Conservation (phyloP, 2,888 invertebrate genomes). For the Diogma glabrata region DNA sequence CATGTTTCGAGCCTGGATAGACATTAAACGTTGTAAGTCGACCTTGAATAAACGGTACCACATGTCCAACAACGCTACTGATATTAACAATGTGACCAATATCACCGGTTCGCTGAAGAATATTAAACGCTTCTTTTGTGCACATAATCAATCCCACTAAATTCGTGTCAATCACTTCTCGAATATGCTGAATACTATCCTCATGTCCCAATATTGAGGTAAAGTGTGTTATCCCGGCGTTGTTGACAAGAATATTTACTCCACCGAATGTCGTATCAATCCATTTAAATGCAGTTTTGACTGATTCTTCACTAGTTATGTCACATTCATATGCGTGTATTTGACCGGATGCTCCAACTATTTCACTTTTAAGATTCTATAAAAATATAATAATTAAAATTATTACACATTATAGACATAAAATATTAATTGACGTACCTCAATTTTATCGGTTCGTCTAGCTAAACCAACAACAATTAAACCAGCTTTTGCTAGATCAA, state of each 20-base stretch:
- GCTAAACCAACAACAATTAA: slow-evolving; percentile 43
- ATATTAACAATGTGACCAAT: slow-evolving; percentile 38
- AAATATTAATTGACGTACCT: slow-evolving; percentile 19
- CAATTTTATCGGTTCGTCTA: slow-evolving; percentile 35
- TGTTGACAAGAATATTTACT: slow-evolving; percentile 45
- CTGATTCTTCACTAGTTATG: slow-evolving; percentile 39
- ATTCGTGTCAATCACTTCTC: slow-evolving; percentile 36
- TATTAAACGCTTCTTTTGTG: slow-evolving; percentile 35
- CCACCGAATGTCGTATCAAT: slow-evolving; percentile 39
- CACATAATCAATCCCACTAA: slow-evolving; percentile 36
- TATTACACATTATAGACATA: slow-evolving; percentile 32
- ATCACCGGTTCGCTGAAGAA: slow-evolving; percentile 35
- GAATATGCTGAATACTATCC: slow-evolving; percentile 23
- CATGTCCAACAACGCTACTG: slow-evolving; percentile 39
- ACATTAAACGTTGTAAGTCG: slow-evolving; percentile 21
- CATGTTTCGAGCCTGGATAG: slow-evolving; percentile 29
- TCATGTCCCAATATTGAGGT: slow-evolving; percentile 22
- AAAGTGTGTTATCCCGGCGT: slow-evolving; percentile 38
- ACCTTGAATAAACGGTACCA: slow-evolving; percentile 30
- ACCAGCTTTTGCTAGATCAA: slow-evolving; percentile 37
- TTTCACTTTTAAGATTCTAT: slow-evolving; percentile 15
- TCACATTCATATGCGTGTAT: slow-evolving; percentile 40
- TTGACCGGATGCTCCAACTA: slow-evolving; percentile 23
- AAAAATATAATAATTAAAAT: neutral
- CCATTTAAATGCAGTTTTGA: slow-evolving; percentile 40